Base-by-base conservation (phyloP, 2,888 invertebrate species). In the Ephialtes manifestator region DNA sequence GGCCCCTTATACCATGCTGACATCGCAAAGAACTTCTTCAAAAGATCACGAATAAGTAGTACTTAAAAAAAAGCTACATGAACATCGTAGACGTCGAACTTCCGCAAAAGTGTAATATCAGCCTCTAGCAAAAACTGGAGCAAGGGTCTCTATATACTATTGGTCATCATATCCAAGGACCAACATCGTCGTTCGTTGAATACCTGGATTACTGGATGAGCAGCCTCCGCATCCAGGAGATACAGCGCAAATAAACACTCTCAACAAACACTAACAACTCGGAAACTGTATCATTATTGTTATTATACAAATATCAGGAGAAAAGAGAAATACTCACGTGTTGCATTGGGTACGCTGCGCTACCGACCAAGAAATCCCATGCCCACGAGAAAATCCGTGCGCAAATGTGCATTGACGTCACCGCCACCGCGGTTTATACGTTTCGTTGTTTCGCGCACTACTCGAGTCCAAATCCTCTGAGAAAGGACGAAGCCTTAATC, bases 351-450 rank as follows among this genome's bases (percentile, higher is more conserved):
- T 89, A 91, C 20, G 89, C 80, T 75, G 88, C 84, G 88, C 90
- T 92, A 91, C 90, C 91, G 89, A 89, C 86, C 77, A 92, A 72
- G 31, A 92, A 90, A 75, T 92, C 91, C 92, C 92, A 92, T 93
- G 89, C 90, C 92, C 92, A 92, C 81, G 91, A 89, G 86, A 91
- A 91, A 84, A 92, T 90, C 82, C 91, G 89, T 82, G 91, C 90
- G 89, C 92, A 92, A 91, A 91, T 89, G 89, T 92, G 90, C 92
- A 92, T 92, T 89, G 90, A 90, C 90, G 90, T 91, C 90, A 91
- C 89, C 76, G 85, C 74, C 43, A 84, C 74, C 31, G 60, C 81
- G 68, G 43, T 4, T 58, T 39, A 60, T 39, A 74, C 55, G 4
- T 28, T 51, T 60, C 35, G 15, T 68, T 46, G 20, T 43, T 15